These are phyloP conservation scores for Phaedon cochleariae DNA, from an alignment of 2,888 invertebrate species.

Conservation along the genomic window DNA sequence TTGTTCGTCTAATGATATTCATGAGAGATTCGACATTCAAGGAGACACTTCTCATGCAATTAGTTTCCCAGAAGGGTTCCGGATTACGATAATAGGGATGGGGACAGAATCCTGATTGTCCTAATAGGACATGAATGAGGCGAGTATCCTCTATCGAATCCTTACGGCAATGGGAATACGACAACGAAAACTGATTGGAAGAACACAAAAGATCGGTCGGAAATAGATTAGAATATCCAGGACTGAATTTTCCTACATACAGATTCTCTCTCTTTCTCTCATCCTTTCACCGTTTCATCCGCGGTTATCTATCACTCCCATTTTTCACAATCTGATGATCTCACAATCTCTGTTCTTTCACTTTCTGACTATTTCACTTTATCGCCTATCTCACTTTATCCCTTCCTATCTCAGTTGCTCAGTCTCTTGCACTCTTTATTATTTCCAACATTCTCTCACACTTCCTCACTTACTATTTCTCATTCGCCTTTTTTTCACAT, in stretches of 20 bases:
- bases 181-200: not conserved
- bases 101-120: slow-evolving; percentile 11
- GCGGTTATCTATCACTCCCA: too few species aligned
- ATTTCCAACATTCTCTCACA: too few species aligned
- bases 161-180: not conserved
- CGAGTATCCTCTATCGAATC: not conserved
- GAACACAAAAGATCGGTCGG: not conserved
- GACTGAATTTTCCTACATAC: not conserved
- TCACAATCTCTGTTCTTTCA: too few species aligned
- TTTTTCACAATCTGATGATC: too few species aligned
- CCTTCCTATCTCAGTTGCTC: too few species aligned
- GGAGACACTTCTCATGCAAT: slow-evolving; percentile 32
- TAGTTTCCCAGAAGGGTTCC: slow-evolving; percentile 27
- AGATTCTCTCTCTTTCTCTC: too few species aligned
- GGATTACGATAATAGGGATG: slow-evolving; percentile 31
- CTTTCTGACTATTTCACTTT: too few species aligned
- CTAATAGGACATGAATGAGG: not conserved
- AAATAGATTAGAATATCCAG: not conserved
- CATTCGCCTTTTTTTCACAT: too few species aligned
- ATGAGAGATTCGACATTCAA: slow-evolving; percentile 36
- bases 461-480: too few species aligned
- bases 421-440: too few species aligned
- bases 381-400: too few species aligned
- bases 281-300: too few species aligned
- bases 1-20: slow-evolving; percentile 37